A percentile compares a stretch with the other conserved stretches of the same genome.
Evolutionary conservation across 2,113 vertebrate genomes (phyloP).

Genomic region (Ictalurus punctatus): DNA sequence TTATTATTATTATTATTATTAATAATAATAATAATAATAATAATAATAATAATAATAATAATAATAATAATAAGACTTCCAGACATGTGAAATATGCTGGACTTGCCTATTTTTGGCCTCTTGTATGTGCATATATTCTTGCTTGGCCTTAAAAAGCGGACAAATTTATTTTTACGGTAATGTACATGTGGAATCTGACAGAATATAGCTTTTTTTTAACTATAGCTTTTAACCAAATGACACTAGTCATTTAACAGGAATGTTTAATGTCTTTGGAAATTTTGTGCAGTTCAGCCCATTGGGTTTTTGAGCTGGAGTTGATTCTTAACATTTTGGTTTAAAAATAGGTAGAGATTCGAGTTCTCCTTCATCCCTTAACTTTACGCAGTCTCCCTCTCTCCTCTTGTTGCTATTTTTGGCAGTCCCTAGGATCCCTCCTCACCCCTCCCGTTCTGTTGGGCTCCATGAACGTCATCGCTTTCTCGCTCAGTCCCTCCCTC

Average conservation of each 20-base stretch:
- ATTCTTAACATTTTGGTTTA: constrained; percentile 63
- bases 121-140: not conserved
- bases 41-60: no score
- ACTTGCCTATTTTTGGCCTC: not conserved
- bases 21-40: no score
- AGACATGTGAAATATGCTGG: not conserved
- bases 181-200: not conserved
- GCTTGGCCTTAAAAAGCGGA: not conserved
- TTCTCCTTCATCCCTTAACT: constrained; percentile 59
- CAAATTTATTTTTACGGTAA: not conserved
- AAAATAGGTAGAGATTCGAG: constrained; percentile 64
- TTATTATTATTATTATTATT: not conserved
- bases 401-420: constrained; percentile 90
- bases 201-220: not conserved
- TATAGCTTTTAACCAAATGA: not conserved
- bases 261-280: not conserved
- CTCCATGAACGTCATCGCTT: constrained; percentile 51
- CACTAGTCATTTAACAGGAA: not conserved
- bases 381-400: constrained; percentile 60
- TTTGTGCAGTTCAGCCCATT: constrained; percentile 53
- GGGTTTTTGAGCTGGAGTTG: constrained; percentile 59
- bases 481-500: constrained; percentile 49
- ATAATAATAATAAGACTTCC: not conserved
- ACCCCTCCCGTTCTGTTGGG: constrained; percentile 57
- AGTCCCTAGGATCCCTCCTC: constrained; percentile 71